Evolutionary conservation across 92 coral and sea anemone species (phyloP).

Genomic region (Siderastrea radians): DNA sequence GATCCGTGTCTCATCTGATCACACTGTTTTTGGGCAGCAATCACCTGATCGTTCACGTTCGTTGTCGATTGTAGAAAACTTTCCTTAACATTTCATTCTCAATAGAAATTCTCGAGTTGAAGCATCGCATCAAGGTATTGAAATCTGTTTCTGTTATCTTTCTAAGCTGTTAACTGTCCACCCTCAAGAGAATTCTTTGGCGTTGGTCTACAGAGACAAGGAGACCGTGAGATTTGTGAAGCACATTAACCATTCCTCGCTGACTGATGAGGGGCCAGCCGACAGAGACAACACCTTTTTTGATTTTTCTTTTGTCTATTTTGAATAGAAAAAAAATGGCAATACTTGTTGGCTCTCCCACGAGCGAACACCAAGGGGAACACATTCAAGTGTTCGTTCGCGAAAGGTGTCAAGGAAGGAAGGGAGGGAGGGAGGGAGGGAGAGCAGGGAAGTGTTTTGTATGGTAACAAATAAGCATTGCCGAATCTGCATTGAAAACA

Average conservation of each 20-base stretch:
- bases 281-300: slow-evolving; percentile 60
- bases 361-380: not conserved
- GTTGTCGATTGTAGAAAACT: too few relatives aligned
- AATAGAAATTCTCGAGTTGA: too few relatives aligned
- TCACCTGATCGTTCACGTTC: too few relatives aligned
- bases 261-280: slow-evolving; percentile 41
- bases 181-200: slow-evolving; percentile 92
- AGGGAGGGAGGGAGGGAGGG: too few relatives aligned
- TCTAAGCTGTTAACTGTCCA: slow-evolving; percentile 85
- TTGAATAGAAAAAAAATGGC: slow-evolving; percentile 52
- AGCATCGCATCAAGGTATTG: too few relatives aligned
- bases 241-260: slow-evolving; percentile 82
- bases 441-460: not conserved
- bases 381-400: too few relatives aligned
- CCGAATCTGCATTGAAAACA: too few relatives aligned
- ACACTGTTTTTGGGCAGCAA: too few relatives aligned
- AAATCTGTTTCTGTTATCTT: not conserved
- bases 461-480: too few relatives aligned
- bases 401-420: too few relatives aligned
- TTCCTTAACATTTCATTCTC: too few relatives aligned
- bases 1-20: too few relatives aligned
- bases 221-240: slow-evolving; percentile 94
- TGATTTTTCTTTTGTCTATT: slow-evolving; percentile 83
- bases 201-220: slow-evolving; percentile 94
- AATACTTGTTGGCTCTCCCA: not conserved